Evolutionary conservation across 2,797 vertebrate species (phyloP).

Genomic region (Acanthopagrus latus): DNA sequence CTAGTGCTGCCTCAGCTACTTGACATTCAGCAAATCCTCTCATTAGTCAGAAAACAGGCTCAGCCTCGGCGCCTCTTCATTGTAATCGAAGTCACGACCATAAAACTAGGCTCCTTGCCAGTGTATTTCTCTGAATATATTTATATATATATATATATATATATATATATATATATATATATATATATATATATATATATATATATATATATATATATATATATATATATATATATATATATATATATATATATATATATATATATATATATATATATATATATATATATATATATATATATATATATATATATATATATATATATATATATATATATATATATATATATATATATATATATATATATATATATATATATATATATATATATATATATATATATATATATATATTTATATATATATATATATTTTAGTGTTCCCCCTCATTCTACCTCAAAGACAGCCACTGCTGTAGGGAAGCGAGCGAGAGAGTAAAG

Average conservation of each 20-base stretch:
- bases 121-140: constrained; percentile 48
- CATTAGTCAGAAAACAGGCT: constrained; percentile 60
- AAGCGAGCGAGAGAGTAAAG: constrained; percentile 52
- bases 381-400: too few species aligned
- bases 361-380: too few species aligned
- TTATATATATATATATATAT: too few species aligned
- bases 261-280: too few species aligned
- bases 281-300: too few species aligned
- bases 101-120: constrained; percentile 67
- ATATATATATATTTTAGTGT: constrained; percentile 34
- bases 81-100: constrained; percentile 76
- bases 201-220: too few species aligned
- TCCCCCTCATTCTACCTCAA: constrained; percentile 72
- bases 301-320: too few species aligned
- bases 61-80: constrained; percentile 51
- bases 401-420: constrained; percentile 39
- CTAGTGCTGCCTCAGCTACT: constrained; percentile 53
- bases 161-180: not conserved
- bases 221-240: too few species aligned
- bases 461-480: constrained; percentile 68
- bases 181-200: too few species aligned
- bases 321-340: too few species aligned
- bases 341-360: too few species aligned
- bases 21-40: constrained; percentile 61
- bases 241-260: too few species aligned